Evolutionary conservation across 2,888 invertebrate species (phyloP), one percentile per base, ranked within the genome.

Genomic region (Syritta pipiens): DNA sequence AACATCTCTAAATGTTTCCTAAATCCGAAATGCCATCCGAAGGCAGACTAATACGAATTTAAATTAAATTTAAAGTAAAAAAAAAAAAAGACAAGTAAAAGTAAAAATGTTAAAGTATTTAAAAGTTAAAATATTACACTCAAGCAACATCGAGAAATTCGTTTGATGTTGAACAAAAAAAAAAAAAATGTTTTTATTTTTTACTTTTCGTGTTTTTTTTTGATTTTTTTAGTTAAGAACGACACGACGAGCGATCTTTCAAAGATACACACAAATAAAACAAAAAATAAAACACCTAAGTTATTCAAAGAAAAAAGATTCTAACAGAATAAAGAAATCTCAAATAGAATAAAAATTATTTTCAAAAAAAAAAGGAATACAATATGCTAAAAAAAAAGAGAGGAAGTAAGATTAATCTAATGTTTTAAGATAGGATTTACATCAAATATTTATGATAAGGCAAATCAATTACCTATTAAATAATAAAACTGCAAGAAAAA

Each of bases 1-100:
- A 55, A 49, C 40, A 68, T 46, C 14, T 40, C 48, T 65, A 40
- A 77, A 62, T 76, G 71, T 76, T 76, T 72, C 77, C 77, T 77
- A 77, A 77, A 77, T 72, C 77, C 65, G 65, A 77, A 60, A 60
- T 79, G 79, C 79, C 67, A 74, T 57, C 68, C 67, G 74, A 60
- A 63, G 79, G 74, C 79, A 79, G 49, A 67, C 74, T 79, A 79
- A 79, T 74, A 79, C 79, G 79, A 79, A 79, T 79, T 79, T 79
- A 79, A 79, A 74, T 74, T 62, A 74, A 79, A 68, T 62, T 67
- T 74, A 68, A 74, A 57, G 57, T 49, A 57, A 53, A 71, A 42
- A 49, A 49, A 26, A 40, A 35, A 32, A 19, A 4, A 55, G 37
- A 40, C 40, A 26, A 42, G 35, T 17, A 55, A 48, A n/a, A 28